These are phyloP conservation scores for Chrysogorgia sp. DNA, from an alignment of 92 coral and sea anemone species.

Conservation along the genomic window DNA sequence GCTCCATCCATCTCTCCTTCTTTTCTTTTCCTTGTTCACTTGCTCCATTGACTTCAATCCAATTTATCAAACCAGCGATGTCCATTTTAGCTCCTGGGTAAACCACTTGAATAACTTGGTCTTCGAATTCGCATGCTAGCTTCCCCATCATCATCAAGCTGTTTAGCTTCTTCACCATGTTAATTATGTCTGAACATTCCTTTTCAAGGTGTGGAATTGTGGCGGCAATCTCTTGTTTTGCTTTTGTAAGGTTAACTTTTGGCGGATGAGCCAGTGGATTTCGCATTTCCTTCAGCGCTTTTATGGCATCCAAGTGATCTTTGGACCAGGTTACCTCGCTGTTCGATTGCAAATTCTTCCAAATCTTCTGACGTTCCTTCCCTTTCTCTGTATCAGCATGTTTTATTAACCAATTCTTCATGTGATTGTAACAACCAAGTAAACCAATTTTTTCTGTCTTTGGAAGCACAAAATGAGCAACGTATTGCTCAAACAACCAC, in stretches of 20 bases:
- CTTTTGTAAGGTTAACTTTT: too few species aligned
- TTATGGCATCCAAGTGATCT: not conserved
- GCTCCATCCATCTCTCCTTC: not conserved
- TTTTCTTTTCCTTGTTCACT: not conserved
- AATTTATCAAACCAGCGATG: not conserved
- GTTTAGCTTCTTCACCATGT: not conserved
- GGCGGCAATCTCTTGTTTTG: too few species aligned
- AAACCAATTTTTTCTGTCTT: too few species aligned
- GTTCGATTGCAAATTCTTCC: too few species aligned
- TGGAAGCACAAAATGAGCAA: too few species aligned
- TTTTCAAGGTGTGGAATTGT: too few species aligned
- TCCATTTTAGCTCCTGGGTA: not conserved
- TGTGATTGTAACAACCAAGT: too few species aligned
- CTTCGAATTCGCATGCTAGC: not conserved
- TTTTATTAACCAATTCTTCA: too few species aligned
- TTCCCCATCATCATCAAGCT: not conserved
- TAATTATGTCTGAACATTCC: not conserved
- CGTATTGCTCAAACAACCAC: too few species aligned
- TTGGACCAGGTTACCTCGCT: too few species aligned
- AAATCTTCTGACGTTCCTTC: too few species aligned
- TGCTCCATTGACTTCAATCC: not conserved
- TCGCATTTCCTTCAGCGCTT: not conserved
- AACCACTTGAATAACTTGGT: not conserved
- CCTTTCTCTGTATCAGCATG: too few species aligned
- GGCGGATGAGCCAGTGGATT: not conserved